These are phyloP conservation scores for Buathra laborator DNA, from an alignment of 2,888 invertebrate species.

Conservation along the genomic window DNA sequence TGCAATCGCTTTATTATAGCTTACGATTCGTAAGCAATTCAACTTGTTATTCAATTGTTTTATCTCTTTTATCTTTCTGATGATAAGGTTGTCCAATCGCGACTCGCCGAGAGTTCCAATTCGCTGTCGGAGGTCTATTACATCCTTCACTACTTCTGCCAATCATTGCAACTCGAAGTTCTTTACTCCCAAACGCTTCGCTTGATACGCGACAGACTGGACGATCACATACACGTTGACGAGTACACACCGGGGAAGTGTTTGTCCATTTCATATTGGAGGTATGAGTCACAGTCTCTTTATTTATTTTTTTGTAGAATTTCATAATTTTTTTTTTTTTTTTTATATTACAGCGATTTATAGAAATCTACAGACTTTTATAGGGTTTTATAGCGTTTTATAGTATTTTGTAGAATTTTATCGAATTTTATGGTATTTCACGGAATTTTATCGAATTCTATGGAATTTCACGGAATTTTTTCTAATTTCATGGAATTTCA, in stretches of 20 bases:
- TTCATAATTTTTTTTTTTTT: too few species aligned
- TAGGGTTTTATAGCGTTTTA: too few species aligned
- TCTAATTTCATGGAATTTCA: too few species aligned
- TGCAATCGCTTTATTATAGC: neutral
- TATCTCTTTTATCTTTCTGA: neutral
- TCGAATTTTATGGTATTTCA: too few species aligned
- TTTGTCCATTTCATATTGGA: slow-evolving; percentile 98
- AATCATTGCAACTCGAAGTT: slow-evolving; percentile 94
- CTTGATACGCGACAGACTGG: slow-evolving; percentile 94
- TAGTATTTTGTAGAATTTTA: too few species aligned
- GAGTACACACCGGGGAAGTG: slow-evolving; percentile 96
- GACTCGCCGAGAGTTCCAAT: slow-evolving; percentile 92
- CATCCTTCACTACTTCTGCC: slow-evolving; percentile 96
- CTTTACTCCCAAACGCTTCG: slow-evolving; percentile 95
- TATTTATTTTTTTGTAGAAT: neutral
- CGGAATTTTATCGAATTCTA: too few species aligned
- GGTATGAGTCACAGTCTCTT: slow-evolving; percentile 85
- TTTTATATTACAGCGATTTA: too few species aligned
- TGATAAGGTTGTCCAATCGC: slow-evolving; percentile 92
- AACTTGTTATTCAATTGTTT: slow-evolving; percentile 43
- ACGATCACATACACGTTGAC: slow-evolving; percentile 95
- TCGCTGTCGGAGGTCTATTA: slow-evolving; percentile 94
- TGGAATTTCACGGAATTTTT: too few species aligned
- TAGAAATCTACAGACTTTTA: too few species aligned
- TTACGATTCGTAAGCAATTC: neutral